Evolutionary conservation across 2,113 vertebrate genomes (phyloP).

Genomic region (Glaucidium brasilianum): DNA sequence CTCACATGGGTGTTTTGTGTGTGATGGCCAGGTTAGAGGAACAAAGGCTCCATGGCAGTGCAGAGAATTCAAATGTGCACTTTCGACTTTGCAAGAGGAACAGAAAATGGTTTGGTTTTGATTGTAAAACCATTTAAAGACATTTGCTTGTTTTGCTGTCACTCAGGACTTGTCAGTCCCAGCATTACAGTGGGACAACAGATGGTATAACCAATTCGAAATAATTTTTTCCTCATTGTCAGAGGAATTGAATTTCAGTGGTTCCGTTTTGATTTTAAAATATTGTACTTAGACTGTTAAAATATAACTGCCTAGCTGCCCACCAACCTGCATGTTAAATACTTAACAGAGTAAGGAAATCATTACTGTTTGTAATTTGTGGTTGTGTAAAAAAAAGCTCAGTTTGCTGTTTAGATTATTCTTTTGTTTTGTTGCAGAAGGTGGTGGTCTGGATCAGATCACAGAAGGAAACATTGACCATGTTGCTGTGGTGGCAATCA

Average conservation of each 20-base stretch:
- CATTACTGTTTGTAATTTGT: background rate
- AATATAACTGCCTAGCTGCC: background rate
- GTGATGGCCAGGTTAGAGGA: background rate
- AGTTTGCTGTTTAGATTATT: background rate
- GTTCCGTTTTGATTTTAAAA: background rate
- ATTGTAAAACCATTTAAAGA: background rate
- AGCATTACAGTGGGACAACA: background rate
- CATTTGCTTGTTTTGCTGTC: background rate
- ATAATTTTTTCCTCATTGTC: background rate
- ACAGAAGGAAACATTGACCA: conserved; percentile 78
- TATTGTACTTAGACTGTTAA: background rate
- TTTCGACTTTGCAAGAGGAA: background rate
- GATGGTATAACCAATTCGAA: background rate
- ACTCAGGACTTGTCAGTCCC: background rate
- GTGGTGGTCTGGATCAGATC: conserved; percentile 52
- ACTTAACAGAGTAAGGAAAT: background rate
- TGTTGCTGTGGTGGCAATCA: conserved; percentile 85
- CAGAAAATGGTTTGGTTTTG: background rate
- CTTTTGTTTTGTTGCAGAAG: conserved; percentile 64
- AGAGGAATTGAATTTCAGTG: background rate
- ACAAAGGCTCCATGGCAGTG: background rate
- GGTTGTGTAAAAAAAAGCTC: background rate
- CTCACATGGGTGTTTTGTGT: background rate
- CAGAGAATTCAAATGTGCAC: background rate
- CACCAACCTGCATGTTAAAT: background rate